Conservation (phyloP, 1,140 invertebrate species). For the Notospermus geniculatus region DNA sequence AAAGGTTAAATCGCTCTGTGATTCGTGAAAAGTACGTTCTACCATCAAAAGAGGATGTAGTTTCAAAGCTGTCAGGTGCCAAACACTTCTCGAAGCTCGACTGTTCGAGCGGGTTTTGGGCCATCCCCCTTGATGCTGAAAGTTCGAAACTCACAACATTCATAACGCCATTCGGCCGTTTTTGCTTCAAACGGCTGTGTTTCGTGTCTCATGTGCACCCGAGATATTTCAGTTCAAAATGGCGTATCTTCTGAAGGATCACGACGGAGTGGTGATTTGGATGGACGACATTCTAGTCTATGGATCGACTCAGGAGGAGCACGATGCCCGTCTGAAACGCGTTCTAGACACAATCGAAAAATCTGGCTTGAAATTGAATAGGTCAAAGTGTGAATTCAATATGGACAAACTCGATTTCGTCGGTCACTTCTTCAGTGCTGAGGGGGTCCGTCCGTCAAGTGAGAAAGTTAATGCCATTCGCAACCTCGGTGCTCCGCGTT, state of each 20-base stretch:
- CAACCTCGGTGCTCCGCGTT: conserved; percentile 27
- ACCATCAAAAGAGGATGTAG: too few species aligned
- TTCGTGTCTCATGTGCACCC: conserved; percentile 24
- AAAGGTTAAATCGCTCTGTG: too few species aligned
- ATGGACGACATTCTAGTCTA: conserved; percentile 27
- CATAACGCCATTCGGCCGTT: conserved; percentile 31
- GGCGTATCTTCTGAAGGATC: conserved; percentile 9
- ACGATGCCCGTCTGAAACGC: conserved; percentile 14
- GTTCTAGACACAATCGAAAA: conserved; percentile 16
- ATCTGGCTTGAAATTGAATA: conserved; percentile 25
- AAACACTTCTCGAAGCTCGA: conserved; percentile 26
- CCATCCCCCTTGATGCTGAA: conserved; percentile 28
- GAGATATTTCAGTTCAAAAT: conserved; percentile 24
- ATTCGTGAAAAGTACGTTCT: too few species aligned
- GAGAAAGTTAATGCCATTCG: conserved; percentile 30
- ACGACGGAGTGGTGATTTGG: conserved; percentile 12
- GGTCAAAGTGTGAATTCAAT: conserved; percentile 20
- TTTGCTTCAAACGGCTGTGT: conserved; percentile 22
- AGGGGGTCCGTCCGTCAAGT: conserved; percentile 24
- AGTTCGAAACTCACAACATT: conserved; percentile 28
- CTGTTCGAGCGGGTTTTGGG: conserved; percentile 36
- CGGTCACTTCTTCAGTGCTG: conserved; percentile 24
- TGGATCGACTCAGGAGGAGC: conserved; percentile 16
- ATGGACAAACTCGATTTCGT: conserved; percentile 11
- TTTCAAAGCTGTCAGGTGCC: too few species aligned